Base-by-base conservation (phyloP, 2,797 vertebrate genomes). In the Tragopan temminckii region DNA sequence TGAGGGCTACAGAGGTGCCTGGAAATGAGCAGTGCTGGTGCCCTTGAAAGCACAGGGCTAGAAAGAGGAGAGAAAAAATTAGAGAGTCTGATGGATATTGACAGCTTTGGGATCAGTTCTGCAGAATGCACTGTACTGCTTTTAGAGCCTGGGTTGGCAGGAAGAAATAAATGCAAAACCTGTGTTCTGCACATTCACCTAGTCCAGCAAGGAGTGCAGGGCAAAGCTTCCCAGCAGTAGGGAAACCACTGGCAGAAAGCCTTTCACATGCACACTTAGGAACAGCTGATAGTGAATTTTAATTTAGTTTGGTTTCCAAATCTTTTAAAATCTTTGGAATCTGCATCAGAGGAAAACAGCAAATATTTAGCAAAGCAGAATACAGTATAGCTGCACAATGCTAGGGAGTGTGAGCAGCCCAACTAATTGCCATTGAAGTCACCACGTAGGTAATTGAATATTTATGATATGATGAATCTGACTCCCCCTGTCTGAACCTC, bases 351-450 rank as follows among this genome's bases (percentile, higher is more conserved):
- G 27, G 57, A 70, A 67, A 63, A 29, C 40, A 57, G 31, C 7
- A 55, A 19, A 29, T 3, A 13, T 62, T 53, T 38, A 48, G 3
- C 24, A 33, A 58, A 7, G 38, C 8, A 25, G 57, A 7, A 1
- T 66, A 6, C 4, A 13, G 36, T 35, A 4, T 38, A 53, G 20
- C 11, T 3, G 10, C 33, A 62, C 0, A 0, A 45, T 13, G 42
- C 31, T 12, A 23, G 27, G 18, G 20, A 48, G 27, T 1, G 46
- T 11, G 61, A 64, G 70, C 35, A 66, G 89, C 50, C 50, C 58
- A 62, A 20, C 33, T 86, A 88, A 92, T 23, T 52, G 21, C 27
- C 29, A 71, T 4, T 48, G 48, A 40, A 74, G 40, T 0, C 0
- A 67, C 31, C 52, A 48, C 64, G 33, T 53, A 53, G 45, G 19